A percentile compares a stretch with the other conserved stretches of the same genome.
These are phyloP conservation scores for Heloderma charlesbogerti DNA, from an alignment of 2,113 vertebrate species.

Conservation along the genomic window DNA sequence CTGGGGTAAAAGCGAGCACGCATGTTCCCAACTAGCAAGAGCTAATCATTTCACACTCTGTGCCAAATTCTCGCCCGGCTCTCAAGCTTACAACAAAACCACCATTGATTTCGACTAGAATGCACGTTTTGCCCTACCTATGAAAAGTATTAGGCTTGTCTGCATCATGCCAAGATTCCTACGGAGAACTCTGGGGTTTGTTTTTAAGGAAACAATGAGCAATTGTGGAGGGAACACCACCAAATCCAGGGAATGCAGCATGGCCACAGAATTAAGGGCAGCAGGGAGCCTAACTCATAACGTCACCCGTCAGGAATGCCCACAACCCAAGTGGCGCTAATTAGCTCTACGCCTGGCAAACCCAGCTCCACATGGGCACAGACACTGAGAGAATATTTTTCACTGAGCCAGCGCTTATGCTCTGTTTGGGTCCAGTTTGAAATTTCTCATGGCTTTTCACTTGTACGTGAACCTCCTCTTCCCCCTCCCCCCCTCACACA, in stretches of 20 bases:
- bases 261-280: slow-evolving; percentile 3
- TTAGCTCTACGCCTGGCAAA: fast-evolving
- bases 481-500: too few species aligned
- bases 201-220: slow-evolving; percentile 58
- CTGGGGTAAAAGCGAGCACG: background rate
- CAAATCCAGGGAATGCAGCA: slow-evolving; percentile 15
- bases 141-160: slow-evolving; percentile 1
- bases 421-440: background rate
- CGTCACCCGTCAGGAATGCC: slow-evolving; percentile 42
- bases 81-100: background rate
- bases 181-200: slow-evolving; percentile 49
- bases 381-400: background rate
- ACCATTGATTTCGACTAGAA: slow-evolving; percentile 15
- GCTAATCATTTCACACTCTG: background rate
- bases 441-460: slow-evolving; percentile 6
- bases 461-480: background rate
- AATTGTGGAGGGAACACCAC: slow-evolving; percentile 26
- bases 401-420: background rate
- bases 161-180: slow-evolving; percentile 38
- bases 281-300: background rate
- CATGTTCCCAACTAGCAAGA: background rate
- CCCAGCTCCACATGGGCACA: background rate
- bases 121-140: background rate
- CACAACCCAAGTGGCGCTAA: background rate
- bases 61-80: background rate